Conservation (phyloP, 1,140 invertebrate genomes). For the Hermatobates lingyangjiaoensis region DNA sequence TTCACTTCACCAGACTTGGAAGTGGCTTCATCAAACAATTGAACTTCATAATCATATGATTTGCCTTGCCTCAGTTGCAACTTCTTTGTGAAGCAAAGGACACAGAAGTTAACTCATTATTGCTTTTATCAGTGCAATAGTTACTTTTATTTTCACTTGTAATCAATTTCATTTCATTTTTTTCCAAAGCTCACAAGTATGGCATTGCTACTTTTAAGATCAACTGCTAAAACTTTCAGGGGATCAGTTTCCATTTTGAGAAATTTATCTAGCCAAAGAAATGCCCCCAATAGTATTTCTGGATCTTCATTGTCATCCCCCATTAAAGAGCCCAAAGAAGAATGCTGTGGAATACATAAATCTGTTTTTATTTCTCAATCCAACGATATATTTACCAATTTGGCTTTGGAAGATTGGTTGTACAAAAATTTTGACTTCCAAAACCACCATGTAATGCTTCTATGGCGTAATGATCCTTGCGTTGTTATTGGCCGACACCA, state of each 20-base stretch:
- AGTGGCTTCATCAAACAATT: slow-evolving; percentile 79
- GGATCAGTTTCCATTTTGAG: too few relatives aligned
- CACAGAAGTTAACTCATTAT: neutral
- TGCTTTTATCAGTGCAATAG: neutral
- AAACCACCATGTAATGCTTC: slow-evolving; percentile 60
- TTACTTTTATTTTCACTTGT: neutral
- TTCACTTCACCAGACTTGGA: slow-evolving; percentile 68
- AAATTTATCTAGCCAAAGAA: too few relatives aligned
- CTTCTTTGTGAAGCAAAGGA: slow-evolving; percentile 7
- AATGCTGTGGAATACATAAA: too few relatives aligned
- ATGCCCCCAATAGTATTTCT: too few relatives aligned
- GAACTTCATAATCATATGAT: slow-evolving; percentile 69
- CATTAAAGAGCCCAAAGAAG: too few relatives aligned
- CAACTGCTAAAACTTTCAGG: too few relatives aligned
- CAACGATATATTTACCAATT: slow-evolving; percentile 70
- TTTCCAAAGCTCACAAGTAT: neutral
- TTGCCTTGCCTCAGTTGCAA: slow-evolving; percentile 37
- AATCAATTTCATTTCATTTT: neutral
- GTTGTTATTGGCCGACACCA: slow-evolving; percentile 92
- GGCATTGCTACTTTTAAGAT: too few relatives aligned
- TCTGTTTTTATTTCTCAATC: slow-evolving; percentile 84
- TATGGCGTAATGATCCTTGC: slow-evolving; percentile 82
- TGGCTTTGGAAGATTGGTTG: slow-evolving; percentile 88
- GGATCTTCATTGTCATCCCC: too few relatives aligned
- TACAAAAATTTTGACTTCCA: slow-evolving; percentile 67